Percentiles rank a stretch among this genome's conserved stretches.
These are phyloP conservation scores for Saturnia japonica DNA, from an alignment of 2,888 invertebrate species.

Conservation along the genomic window DNA sequence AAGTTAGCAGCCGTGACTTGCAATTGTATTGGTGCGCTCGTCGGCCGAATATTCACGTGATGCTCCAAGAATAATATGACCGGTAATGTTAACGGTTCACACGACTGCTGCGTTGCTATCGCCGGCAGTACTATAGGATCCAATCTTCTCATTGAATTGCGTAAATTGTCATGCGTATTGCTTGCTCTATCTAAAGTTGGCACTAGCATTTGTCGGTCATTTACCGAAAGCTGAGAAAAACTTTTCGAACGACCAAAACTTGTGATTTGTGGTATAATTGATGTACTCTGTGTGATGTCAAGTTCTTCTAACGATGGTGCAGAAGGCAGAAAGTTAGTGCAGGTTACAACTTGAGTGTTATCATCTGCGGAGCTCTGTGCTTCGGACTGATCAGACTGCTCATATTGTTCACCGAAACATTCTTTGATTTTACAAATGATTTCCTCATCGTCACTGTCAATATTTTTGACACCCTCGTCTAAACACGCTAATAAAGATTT, in stretches of 20 bases:
- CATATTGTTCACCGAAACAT: conserved; percentile 56
- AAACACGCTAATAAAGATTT: conserved; percentile 75
- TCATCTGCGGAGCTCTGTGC: conserved; percentile 65
- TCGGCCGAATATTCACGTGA: conserved; percentile 72
- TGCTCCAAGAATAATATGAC: conserved; percentile 75
- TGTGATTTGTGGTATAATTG: conserved; percentile 44
- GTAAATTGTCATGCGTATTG: conserved; percentile 60
- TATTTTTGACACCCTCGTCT: conserved; percentile 61
- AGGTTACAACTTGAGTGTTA: conserved; percentile 65
- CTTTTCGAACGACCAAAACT: conserved; percentile 69
- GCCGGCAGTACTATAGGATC: conserved; percentile 74
- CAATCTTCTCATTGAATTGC: conserved; percentile 73
- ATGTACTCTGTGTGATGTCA: conserved; percentile 43
- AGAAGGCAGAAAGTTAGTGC: conserved; percentile 44
- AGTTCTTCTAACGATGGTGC: conserved; percentile 48
- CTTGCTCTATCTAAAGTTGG: conserved; percentile 59
- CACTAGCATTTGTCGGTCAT: conserved; percentile 49
- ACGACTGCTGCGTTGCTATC: conserved; percentile 55
- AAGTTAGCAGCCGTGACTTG: conserved; percentile 75
- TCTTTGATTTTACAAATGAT: conserved; percentile 74
- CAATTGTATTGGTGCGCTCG: conserved; percentile 74
- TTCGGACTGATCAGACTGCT: conserved; percentile 49
- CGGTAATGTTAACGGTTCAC: conserved; percentile 70
- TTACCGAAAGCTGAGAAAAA: conserved; percentile 63
- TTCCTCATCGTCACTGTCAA: conserved; percentile 75